A percentile compares a stretch with the other conserved stretches of the same genome.
These are phyloP conservation scores for Zophobas morio DNA, from an alignment of 1,140 invertebrate genomes.

Conservation along the genomic window DNA sequence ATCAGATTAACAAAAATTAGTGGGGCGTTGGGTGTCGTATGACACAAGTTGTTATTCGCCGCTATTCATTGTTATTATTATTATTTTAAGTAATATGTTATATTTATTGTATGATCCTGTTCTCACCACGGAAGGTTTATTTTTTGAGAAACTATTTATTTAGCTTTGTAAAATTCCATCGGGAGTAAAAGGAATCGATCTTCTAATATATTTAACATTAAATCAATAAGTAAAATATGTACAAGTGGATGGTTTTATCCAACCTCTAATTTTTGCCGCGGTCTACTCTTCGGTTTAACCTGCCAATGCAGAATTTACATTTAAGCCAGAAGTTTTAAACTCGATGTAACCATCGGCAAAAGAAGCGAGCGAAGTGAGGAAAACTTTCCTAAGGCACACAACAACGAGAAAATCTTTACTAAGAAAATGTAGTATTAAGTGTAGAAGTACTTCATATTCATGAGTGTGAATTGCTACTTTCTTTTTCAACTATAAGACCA, in stretches of 20 bases:
- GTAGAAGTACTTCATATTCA: constrained; percentile 29
- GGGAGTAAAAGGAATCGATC: constrained; percentile 33
- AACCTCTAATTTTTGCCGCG: neutral
- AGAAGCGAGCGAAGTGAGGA: constrained; percentile 9
- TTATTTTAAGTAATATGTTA: too few species aligned
- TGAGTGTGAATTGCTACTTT: constrained; percentile 28
- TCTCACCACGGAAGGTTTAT: too few species aligned
- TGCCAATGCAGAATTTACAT: constrained; percentile 21
- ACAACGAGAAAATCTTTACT: too few species aligned
- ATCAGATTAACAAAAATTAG: too few species aligned
- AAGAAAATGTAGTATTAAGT: constrained; percentile 17
- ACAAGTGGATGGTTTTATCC: constrained; percentile 34
- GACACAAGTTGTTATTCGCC: too few species aligned
- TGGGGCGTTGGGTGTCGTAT: too few species aligned
- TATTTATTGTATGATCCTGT: too few species aligned
- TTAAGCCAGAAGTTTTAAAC: constrained; percentile 32
- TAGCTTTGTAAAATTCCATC: constrained; percentile 6
- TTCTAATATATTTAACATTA: constrained; percentile 35
- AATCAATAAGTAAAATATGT: constrained; percentile 37
- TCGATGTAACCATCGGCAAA: constrained; percentile 28
- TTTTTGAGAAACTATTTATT: too few species aligned
- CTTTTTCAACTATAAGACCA: constrained; percentile 33
- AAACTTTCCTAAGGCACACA: too few species aligned
- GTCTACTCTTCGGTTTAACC: constrained; percentile 2
- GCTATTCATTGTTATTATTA: too few species aligned